These are phyloP conservation scores for Dipus sagitta DNA, from an alignment of 2,797 vertebrate species.

Conservation along the genomic window DNA sequence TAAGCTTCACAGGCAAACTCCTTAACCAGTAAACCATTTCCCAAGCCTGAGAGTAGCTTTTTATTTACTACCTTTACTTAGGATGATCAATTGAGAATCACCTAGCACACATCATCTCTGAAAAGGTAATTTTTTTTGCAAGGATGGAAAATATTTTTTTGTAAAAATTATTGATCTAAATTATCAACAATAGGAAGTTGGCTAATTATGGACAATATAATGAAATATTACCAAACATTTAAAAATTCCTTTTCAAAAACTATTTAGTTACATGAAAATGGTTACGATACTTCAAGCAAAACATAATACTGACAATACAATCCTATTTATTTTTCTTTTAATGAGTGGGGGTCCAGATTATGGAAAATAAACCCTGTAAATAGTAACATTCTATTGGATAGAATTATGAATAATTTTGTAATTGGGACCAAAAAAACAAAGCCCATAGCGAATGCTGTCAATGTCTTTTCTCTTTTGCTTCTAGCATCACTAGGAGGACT, in stretches of 20 bases:
- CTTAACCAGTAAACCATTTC: too few species aligned
- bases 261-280: constrained; percentile 34
- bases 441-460: background rate
- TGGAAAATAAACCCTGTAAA: background rate
- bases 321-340: background rate
- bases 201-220: background rate
- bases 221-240: constrained; percentile 20
- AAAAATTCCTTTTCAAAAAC: constrained; percentile 39
- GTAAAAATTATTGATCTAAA: constrained; percentile 28
- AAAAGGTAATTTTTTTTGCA: background rate
- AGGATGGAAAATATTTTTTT: background rate
- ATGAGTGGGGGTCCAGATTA: background rate
- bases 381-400: background rate
- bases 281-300: constrained; percentile 37
- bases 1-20: too few species aligned
- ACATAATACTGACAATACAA: background rate
- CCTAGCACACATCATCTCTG: too few species aligned
- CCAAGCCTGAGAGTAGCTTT: too few species aligned
- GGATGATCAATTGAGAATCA: background rate
- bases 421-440: background rate
- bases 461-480: background rate
- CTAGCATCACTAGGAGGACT: background rate
- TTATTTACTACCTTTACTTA: constrained; percentile 17
- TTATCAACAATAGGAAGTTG: background rate
- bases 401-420: background rate